These are phyloP conservation scores for Scolopax bukidnonensis DNA, from an alignment of 2,797 vertebrate genomes.

Conservation along the genomic window DNA sequence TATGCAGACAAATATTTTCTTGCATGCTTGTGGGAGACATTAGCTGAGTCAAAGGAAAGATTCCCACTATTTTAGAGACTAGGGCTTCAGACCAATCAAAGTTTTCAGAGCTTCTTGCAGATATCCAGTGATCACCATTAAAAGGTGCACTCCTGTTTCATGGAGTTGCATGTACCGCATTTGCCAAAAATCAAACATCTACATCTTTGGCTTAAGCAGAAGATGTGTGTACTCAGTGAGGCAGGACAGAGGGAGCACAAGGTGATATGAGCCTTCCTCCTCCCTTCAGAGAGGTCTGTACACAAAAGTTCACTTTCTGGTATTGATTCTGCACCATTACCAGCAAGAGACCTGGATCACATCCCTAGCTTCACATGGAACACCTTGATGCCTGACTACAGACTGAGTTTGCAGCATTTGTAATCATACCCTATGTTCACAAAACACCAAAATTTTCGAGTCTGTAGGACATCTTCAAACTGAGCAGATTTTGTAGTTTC, in stretches of 20 bases:
- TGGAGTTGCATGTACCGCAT: fast-evolving
- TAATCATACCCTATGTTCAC: neutral
- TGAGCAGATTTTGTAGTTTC: neutral
- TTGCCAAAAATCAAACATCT: neutral
- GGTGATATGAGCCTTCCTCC: neutral
- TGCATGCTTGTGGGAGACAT: neutral
- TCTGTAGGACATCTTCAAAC: neutral
- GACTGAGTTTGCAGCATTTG: neutral
- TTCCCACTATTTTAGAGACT: neutral
- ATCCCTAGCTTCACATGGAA: neutral
- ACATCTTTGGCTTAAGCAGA: neutral
- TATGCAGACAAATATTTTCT: neutral
- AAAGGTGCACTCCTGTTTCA: neutral
- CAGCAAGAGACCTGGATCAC: neutral
- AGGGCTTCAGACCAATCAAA: neutral
- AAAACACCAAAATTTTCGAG: neutral
- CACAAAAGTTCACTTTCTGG: neutral
- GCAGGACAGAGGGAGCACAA: neutral
- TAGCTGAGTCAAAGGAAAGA: neutral
- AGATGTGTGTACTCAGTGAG: fast-evolving
- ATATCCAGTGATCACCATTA: neutral
- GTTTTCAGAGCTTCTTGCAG: neutral
- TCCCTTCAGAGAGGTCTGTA: neutral
- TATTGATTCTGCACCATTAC: no score
- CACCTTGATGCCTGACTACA: neutral